These are phyloP conservation scores for Synodontis membranacea DNA, from an alignment of 2,113 vertebrate genomes.

Conservation along the genomic window DNA sequence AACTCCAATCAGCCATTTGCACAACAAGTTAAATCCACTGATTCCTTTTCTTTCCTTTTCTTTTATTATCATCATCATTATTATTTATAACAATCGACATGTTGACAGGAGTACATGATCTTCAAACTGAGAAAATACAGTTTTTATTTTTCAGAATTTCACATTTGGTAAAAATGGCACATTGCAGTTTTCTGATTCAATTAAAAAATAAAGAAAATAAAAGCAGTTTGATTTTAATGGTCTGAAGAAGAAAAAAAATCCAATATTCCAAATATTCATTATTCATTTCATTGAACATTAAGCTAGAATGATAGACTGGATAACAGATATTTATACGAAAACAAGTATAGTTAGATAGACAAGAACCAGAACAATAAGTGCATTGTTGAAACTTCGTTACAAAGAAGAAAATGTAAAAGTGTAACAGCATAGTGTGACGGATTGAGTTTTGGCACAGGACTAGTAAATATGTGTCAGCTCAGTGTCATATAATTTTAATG, in stretches of 20 bases:
- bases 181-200: conserved; percentile 43
- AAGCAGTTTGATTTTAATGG: conserved; percentile 13
- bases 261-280: background rate
- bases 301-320: background rate
- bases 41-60: conserved; percentile 49
- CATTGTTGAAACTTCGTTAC: conserved; percentile 8
- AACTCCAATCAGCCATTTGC: background rate
- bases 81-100: conserved; percentile 60
- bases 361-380: conserved; percentile 7
- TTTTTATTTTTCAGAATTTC: conserved; percentile 54
- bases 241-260: background rate
- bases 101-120: conserved; percentile 52
- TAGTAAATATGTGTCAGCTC: background rate
- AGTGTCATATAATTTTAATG: background rate
- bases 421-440: background rate
- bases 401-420: conserved; percentile 4
- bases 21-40: conserved; percentile 17
- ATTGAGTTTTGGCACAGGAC: background rate
- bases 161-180: conserved; percentile 61
- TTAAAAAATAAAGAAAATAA: conserved; percentile 31
- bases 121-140: conserved; percentile 67
- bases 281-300: background rate
- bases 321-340: background rate
- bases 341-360: background rate
- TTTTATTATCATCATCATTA: background rate